A percentile compares a stretch with the other conserved stretches of the same genome.
phyloP scores from a whole-genome alignment of 2,797 vertebrate species.

The Falco concolor region DNA sequence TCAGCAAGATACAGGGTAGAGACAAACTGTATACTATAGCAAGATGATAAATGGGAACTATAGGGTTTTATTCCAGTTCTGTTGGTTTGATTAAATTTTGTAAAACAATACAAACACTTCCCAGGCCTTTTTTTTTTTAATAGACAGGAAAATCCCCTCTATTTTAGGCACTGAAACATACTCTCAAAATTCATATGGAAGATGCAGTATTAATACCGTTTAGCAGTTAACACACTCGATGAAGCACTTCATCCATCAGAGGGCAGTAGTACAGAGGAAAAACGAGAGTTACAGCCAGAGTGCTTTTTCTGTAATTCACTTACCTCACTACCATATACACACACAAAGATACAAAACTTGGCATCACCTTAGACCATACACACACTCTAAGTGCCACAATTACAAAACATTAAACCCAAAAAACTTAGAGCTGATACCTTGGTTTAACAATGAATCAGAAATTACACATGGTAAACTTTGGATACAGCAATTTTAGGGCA shows the following conservation, averaged over 20 bases:
- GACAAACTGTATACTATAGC: neutral
- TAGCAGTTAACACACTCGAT: neutral
- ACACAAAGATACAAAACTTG: neutral
- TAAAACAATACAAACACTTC: neutral
- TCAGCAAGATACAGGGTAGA: neutral
- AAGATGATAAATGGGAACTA: neutral
- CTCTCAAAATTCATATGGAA: neutral
- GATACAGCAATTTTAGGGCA: neutral
- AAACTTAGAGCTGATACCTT: neutral
- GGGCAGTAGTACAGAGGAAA: neutral
- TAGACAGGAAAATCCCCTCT: neutral
- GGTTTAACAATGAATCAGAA: neutral
- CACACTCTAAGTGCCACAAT: neutral
- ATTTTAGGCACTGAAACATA: neutral
- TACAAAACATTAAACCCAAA: neutral
- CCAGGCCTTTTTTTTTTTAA: neutral
- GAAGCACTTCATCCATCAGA: neutral
- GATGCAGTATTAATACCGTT: neutral
- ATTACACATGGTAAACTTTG: neutral
- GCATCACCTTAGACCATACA: neutral
- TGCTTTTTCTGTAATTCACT: neutral
- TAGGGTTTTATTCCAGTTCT: neutral
- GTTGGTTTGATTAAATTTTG: neutral
- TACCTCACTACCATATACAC: neutral
- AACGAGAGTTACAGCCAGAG: neutral